Percentiles rank a stretch among this genome's conserved stretches.
Conservation (phyloP, 2,888 invertebrate species). For the Cynaeus angustus region DNA sequence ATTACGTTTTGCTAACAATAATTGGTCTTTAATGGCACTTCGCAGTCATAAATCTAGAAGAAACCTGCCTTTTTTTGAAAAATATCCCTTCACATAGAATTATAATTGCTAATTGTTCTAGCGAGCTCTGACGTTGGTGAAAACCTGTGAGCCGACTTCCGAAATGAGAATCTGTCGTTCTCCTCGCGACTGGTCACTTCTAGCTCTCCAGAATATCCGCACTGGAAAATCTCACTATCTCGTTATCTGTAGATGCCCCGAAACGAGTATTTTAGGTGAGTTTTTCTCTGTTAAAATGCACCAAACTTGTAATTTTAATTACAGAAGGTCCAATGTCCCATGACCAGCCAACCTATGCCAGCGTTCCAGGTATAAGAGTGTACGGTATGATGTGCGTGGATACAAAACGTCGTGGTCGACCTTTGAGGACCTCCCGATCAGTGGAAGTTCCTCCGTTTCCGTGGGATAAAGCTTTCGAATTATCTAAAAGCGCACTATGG, state of each 20-base stretch:
- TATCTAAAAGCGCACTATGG: conserved; percentile 82
- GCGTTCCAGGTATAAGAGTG: conserved; percentile 93
- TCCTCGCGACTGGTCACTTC: conserved; percentile 92
- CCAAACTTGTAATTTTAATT: conserved; percentile 50
- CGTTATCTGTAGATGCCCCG: conserved; percentile 93
- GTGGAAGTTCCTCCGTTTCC: conserved; percentile 79
- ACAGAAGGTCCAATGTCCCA: conserved; percentile 95
- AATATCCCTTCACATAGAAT: too few relatives aligned
- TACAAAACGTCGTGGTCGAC: conserved; percentile 68
- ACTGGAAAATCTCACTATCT: conserved; percentile 96
- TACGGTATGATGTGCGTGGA: conserved; percentile 95
- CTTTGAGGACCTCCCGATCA: conserved; percentile 71
- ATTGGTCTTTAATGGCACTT: too few relatives aligned
- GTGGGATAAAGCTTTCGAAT: conserved; percentile 84
- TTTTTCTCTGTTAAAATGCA: neutral
- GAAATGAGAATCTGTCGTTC: conserved; percentile 92
- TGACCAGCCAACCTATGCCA: conserved; percentile 94
- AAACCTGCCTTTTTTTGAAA: conserved; percentile 39
- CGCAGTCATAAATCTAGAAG: too few relatives aligned
- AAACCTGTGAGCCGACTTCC: conserved; percentile 94
- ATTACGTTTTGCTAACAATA: too few relatives aligned
- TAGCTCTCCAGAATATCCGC: conserved; percentile 92
- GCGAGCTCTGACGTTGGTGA: conserved; percentile 90
- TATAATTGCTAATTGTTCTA: too few relatives aligned
- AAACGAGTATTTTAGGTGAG: conserved; percentile 87